Percentiles rank a stretch among this genome's conserved stretches.
Evolutionary conservation across 2,888 invertebrate genomes (phyloP).

Genomic region (Pterobdella sp.): DNA sequence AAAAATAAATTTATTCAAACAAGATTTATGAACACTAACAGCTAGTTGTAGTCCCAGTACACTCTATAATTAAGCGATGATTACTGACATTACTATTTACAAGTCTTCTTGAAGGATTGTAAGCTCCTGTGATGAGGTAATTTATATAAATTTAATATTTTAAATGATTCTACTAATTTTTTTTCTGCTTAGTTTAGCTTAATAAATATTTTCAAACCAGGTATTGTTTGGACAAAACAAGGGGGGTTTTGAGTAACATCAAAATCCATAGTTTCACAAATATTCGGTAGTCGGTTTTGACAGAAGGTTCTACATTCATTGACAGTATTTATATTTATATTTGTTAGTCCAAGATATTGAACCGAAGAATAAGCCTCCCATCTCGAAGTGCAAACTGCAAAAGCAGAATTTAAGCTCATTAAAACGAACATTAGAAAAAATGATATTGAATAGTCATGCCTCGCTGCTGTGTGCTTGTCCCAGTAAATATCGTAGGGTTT

Average conservation of each 20-base stretch:
- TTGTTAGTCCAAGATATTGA: not conserved
- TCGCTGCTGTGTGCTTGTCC: too few relatives aligned
- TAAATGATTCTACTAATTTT: too few relatives aligned
- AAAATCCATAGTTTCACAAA: slow-evolving; percentile 1
- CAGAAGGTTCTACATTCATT: slow-evolving; percentile 1
- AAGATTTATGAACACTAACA: not conserved
- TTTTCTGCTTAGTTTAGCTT: too few relatives aligned
- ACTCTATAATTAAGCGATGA: not conserved
- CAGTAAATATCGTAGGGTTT: too few relatives aligned
- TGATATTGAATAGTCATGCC: too few relatives aligned
- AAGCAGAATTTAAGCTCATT: too few relatives aligned
- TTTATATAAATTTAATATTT: not conserved
- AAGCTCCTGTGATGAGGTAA: not conserved
- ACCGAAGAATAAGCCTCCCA: not conserved
- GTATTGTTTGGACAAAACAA: not conserved
- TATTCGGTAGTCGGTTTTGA: not conserved
- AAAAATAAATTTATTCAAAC: not conserved
- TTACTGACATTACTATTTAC: not conserved
- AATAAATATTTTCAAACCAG: too few relatives aligned
- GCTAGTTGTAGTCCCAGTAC: not conserved
- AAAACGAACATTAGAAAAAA: too few relatives aligned
- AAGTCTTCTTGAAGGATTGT: not conserved
- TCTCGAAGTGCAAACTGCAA: not conserved
- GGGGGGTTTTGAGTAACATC: not conserved
- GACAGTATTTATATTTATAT: not conserved